Conservation (phyloP, 2,797 vertebrate species). For the Paratrypauchen microcephalus region DNA sequence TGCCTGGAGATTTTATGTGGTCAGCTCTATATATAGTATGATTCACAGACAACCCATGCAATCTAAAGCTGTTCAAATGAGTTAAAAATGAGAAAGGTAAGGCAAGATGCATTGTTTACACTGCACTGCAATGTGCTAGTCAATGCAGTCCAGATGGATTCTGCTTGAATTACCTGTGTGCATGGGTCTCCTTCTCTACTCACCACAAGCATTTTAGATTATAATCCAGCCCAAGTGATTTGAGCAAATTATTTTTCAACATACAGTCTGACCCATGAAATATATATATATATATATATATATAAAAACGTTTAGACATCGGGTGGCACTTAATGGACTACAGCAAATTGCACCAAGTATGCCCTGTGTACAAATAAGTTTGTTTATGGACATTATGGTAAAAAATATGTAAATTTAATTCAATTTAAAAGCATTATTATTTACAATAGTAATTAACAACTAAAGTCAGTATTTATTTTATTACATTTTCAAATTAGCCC, state of each 20-base stretch:
- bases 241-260: not conserved
- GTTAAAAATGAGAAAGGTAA: slow-evolving; percentile 25
- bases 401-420: not conserved
- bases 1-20: slow-evolving; percentile 17
- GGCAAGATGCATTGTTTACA: not conserved
- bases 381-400: not conserved
- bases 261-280: not conserved
- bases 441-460: not conserved
- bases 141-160: not conserved
- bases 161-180: not conserved
- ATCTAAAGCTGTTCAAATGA: not conserved
- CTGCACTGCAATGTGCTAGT: not conserved
- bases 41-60: slow-evolving; percentile 28
- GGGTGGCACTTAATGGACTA: not conserved
- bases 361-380: not conserved
- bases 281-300: too few species aligned
- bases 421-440: not conserved
- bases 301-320: not conserved
- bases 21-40: slow-evolving; percentile 14
- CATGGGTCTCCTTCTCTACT: not conserved
- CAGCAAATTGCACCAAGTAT: not conserved
- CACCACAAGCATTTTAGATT: not conserved
- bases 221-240: not conserved
- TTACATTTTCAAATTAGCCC: not conserved
- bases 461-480: slow-evolving; percentile 1